Base-by-base conservation (phyloP, 2,797 vertebrate species). In the Halcyon leucocephala region DNA sequence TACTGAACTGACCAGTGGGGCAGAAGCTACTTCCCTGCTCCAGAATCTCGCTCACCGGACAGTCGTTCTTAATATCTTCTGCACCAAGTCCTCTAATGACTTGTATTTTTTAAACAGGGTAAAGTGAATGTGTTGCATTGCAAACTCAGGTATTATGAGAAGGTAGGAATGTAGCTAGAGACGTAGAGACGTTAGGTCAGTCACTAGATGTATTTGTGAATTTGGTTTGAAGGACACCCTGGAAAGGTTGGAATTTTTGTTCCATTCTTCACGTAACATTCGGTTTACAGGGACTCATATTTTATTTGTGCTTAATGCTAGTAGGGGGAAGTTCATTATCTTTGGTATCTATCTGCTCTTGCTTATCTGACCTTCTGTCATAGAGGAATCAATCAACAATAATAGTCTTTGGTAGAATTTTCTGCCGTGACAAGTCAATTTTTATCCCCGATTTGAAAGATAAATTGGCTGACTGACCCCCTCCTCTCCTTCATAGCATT, bases 21-120 rank as follows among this genome's bases (percentile, higher is more conserved):
- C 95, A 92, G 95, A 95, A 85, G 91, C 94, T 41, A 31, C 86
- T 79, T 39, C 44, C 90, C 82, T 17, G 7, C 95, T 88, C 93
- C 66, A 8, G 97, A 91, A 91, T 82, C 94, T 79, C 66, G 95
- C 96, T 95, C 96, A 89, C 89, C 5, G 26, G 96, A 80, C 94
- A 64, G 85, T 96, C 89, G 55, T 83, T 93, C 62, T 92, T 97
- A 97, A 90, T 95, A 87, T 96, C 96, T 98, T 98, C 98, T 98
- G 98, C 98, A 98, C 98, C 98, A 94, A 98, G 98, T 98, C 98
- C 98, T 97, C 97, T 96, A 96, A 97, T 29, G 98, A 96, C 98
- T 97, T 98, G 99, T 97, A 95, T 98, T 95, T 98, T 99, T 98
- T 98, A 99, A 99, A 99, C 99, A 99, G 99, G 99, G 99, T 99